phyloP scores from a whole-genome alignment of 2,888 invertebrate species.

The Ophion costatus region DNA sequence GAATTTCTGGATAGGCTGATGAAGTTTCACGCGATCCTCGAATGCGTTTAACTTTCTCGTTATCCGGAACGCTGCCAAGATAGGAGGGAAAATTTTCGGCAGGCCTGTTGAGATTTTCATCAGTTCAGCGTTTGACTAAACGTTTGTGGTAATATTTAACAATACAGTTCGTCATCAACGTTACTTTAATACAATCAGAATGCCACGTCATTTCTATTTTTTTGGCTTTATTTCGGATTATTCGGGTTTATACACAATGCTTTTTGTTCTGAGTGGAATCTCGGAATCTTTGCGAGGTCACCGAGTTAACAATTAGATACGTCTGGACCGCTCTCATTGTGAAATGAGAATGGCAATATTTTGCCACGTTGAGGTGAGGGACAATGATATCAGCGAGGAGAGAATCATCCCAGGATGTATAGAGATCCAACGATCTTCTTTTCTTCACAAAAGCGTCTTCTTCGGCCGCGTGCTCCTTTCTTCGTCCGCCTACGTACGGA shows the following conservation, averaged over 20 bases:
- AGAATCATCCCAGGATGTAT: slow-evolving; percentile 29
- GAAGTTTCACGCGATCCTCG: slow-evolving; percentile 62
- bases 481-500: background rate
- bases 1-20: slow-evolving; percentile 62
- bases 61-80: slow-evolving; percentile 48
- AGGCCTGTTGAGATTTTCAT: slow-evolving; percentile 19
- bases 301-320: slow-evolving; percentile 32
- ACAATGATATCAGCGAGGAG: slow-evolving; percentile 16
- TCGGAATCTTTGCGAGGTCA: slow-evolving; percentile 35
- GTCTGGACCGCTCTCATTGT: slow-evolving; percentile 34
- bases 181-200: background rate
- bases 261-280: slow-evolving; percentile 11
- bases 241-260: background rate
- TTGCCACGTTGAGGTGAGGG: slow-evolving; percentile 22
- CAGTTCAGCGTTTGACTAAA: background rate
- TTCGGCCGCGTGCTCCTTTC: background rate
- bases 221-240: slow-evolving; percentile 14
- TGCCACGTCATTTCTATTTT: background rate
- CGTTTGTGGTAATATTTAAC: slow-evolving; percentile 1
- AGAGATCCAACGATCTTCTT: slow-evolving; percentile 59
- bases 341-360: slow-evolving; percentile 55
- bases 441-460: slow-evolving; percentile 51
- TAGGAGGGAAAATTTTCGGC: slow-evolving; percentile 19
- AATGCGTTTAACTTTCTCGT: slow-evolving; percentile 66
- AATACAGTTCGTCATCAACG: background rate